Evolutionary conservation across 2,888 invertebrate species (phyloP).

Genomic region (Drosophila meridionalis): DNA sequence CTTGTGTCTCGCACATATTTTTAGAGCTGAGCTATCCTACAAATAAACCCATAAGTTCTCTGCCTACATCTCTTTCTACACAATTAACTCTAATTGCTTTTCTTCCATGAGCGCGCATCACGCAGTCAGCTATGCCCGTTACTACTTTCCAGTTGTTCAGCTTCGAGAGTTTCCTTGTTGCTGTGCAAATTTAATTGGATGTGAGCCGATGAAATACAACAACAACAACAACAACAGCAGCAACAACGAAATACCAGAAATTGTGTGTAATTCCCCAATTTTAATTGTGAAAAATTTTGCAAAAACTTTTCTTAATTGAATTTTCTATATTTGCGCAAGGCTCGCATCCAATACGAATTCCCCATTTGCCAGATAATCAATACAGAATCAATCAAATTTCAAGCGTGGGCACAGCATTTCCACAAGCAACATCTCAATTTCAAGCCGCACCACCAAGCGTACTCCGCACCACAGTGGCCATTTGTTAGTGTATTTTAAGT

Average conservation of each 20-base stretch:
- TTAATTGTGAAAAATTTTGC: constrained; percentile 27
- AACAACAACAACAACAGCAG: not conserved
- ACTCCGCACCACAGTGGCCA: not conserved
- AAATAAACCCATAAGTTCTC: not conserved
- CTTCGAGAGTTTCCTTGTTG: constrained; percentile 18
- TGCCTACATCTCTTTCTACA: not conserved
- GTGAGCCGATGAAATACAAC: constrained; percentile 7
- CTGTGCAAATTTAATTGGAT: constrained; percentile 38
- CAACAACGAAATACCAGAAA: constrained; percentile 1
- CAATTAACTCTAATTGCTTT: not conserved
- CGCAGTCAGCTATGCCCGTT: not conserved
- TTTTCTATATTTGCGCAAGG: constrained; percentile 53
- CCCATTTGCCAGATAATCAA: constrained; percentile 32
- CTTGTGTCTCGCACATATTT: too few species aligned
- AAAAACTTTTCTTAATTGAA: constrained; percentile 40
- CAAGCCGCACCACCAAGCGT: not conserved
- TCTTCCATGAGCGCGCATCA: not conserved
- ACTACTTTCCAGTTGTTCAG: not conserved
- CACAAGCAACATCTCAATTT: constrained; percentile 5
- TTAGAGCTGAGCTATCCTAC: not conserved
- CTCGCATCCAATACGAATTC: constrained; percentile 25
- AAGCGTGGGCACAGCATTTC: constrained; percentile 11
- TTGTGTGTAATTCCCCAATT: constrained; percentile 25
- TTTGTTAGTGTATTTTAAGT: not conserved
- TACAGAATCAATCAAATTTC: constrained; percentile 34